Conservation (phyloP, 2,888 invertebrate species). For the Tanypteryx hageni region DNA sequence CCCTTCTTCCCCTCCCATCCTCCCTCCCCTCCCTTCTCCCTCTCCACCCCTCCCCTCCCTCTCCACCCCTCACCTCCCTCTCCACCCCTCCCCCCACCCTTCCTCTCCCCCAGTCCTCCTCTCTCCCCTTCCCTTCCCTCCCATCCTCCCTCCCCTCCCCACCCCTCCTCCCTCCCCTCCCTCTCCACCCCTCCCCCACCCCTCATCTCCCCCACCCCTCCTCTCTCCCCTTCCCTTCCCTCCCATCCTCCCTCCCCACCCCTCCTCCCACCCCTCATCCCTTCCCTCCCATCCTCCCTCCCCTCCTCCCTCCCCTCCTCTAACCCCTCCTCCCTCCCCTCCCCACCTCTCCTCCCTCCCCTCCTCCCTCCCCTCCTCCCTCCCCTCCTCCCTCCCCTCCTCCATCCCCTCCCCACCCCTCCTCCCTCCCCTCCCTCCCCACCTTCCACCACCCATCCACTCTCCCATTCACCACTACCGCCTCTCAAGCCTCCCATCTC, state of each 20-base stretch:
- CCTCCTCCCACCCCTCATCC: not conserved
- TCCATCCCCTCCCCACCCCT: not conserved
- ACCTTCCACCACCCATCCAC: slow-evolving; percentile 31
- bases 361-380: not conserved
- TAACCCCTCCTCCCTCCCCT: not conserved
- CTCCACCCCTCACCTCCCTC: slow-evolving; percentile 65
- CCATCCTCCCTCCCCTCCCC: slow-evolving; percentile 1
- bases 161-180: not conserved
- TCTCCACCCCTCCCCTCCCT: slow-evolving; percentile 65
- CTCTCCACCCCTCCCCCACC: not conserved
- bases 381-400: not conserved
- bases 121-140: slow-evolving; percentile 65
- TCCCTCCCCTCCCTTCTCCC: not conserved
- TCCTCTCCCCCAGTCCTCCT: not conserved
- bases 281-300: not conserved
- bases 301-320: slow-evolving; percentile 67
- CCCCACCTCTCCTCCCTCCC: slow-evolving; percentile 58
- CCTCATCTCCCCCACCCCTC: slow-evolving; percentile 67
- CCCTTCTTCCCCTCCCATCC: slow-evolving; percentile 60
- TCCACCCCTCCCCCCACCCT: slow-evolving; percentile 22
- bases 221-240: slow-evolving; percentile 3
- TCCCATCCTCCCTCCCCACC: slow-evolving; percentile 53
- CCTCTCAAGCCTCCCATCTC: slow-evolving; percentile 58
- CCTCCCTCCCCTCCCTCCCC: slow-evolving; percentile 67
- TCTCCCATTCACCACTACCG: slow-evolving; percentile 65